These are phyloP conservation scores for Alcis repandata DNA, from an alignment of 2,888 invertebrate species.

Conservation along the genomic window DNA sequence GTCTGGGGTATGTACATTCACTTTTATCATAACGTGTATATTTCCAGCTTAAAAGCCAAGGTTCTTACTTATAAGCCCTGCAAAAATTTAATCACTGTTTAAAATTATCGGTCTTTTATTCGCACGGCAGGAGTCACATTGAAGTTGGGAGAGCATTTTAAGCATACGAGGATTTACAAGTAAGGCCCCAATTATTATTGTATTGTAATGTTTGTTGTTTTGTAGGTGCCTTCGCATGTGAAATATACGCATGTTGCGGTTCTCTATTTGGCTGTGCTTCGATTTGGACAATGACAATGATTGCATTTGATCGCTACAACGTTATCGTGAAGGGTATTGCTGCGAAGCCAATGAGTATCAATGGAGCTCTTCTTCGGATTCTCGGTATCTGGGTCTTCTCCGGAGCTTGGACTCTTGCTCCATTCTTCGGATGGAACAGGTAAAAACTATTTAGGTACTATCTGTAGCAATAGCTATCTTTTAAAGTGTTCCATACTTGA, in stretches of 20 bases:
- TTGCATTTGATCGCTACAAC: slow-evolving; percentile 96
- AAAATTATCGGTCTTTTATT: too few relatives aligned
- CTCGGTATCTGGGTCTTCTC: slow-evolving; percentile 93
- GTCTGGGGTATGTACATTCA: slow-evolving; percentile 85
- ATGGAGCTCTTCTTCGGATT: slow-evolving; percentile 92
- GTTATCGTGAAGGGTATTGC: slow-evolving; percentile 97
- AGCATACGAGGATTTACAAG: too few relatives aligned
- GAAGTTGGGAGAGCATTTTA: too few relatives aligned
- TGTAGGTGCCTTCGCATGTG: slow-evolving; percentile 93
- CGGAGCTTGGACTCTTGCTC: slow-evolving; percentile 92
- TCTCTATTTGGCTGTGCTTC: slow-evolving; percentile 96
- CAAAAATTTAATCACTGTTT: too few relatives aligned
- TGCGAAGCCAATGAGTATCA: slow-evolving; percentile 94
- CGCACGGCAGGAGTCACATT: too few relatives aligned
- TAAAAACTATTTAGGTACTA: slow-evolving; percentile 51
- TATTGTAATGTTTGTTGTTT: slow-evolving; percentile 8
- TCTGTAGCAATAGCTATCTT: not conserved
- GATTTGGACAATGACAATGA: slow-evolving; percentile 97
- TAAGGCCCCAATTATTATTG: not conserved
- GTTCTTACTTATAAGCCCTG: too few relatives aligned
- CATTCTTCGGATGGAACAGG: slow-evolving; percentile 95
- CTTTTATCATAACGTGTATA: slow-evolving; percentile 6
- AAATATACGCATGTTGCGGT: slow-evolving; percentile 94
- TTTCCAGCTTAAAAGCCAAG: not conserved
- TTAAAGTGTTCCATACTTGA: not conserved